phyloP scores from a whole-genome alignment of 2,797 vertebrate species.

The Phrynocephalus vlangalii region DNA sequence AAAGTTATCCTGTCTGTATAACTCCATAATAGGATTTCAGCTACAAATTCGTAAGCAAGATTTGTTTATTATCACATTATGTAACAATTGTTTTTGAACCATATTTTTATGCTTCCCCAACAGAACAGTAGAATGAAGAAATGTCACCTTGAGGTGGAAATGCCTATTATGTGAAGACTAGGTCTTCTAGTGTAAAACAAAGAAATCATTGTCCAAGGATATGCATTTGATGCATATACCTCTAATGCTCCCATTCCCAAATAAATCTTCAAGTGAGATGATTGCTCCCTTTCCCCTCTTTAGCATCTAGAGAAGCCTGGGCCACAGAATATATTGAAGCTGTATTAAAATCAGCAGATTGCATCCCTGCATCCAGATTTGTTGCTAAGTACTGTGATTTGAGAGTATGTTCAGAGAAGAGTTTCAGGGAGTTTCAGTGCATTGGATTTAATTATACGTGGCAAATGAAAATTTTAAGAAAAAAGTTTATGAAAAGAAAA shows the following conservation, averaged over 20 bases:
- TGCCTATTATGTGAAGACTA: not conserved
- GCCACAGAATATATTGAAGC: not conserved
- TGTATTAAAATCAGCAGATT: not conserved
- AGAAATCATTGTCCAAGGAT: not conserved
- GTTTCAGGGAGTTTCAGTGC: not conserved
- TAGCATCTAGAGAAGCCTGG: not conserved
- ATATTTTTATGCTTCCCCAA: not conserved
- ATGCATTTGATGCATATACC: no score
- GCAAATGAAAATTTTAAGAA: conserved; percentile 30
- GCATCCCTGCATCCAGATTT: not conserved
- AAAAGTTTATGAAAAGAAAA: not conserved
- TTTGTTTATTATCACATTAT: not conserved
- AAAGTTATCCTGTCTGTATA: no score
- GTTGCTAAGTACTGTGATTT: not conserved
- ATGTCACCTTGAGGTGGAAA: not conserved
- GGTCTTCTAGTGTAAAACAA: not conserved
- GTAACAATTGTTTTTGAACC: not conserved
- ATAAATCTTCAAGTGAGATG: not conserved
- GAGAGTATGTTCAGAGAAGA: not conserved
- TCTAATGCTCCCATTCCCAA: not conserved
- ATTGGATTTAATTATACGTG: not conserved
- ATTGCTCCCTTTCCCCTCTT: not conserved
- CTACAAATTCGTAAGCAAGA: not conserved
- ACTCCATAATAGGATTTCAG: no score
- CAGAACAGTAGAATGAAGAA: not conserved